These are phyloP conservation scores for Actinernus sp. DNA, from an alignment of 92 coral and sea anemone genomes.

Conservation along the genomic window DNA sequence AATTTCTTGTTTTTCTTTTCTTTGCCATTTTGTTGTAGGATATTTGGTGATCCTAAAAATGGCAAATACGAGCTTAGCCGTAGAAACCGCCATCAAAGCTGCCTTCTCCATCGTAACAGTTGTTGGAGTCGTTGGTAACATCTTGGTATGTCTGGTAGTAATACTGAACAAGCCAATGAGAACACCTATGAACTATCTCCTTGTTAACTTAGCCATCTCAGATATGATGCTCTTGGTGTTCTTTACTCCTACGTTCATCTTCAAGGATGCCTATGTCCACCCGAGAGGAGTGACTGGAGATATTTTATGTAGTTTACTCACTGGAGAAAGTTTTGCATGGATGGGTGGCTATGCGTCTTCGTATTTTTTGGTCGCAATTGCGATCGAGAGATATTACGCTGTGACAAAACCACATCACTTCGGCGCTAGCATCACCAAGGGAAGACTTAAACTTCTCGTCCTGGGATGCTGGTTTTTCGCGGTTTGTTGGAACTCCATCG, in stretches of 20 bases:
- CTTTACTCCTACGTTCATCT: slow-evolving; percentile 57
- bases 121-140: slow-evolving; percentile 51
- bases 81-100: slow-evolving; percentile 6
- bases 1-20: too few relatives aligned
- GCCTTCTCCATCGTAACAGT: slow-evolving; percentile 51
- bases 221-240: slow-evolving; percentile 60
- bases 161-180: slow-evolving; percentile 57
- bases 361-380: slow-evolving; percentile 64
- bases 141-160: slow-evolving; percentile 52
- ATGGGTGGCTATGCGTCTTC: slow-evolving; percentile 70
- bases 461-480: slow-evolving; percentile 45
- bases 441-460: slow-evolving; percentile 27
- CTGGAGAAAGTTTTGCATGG: slow-evolving; percentile 71
- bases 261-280: slow-evolving; percentile 48
- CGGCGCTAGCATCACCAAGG: slow-evolving; percentile 14
- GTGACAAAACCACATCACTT: slow-evolving; percentile 41
- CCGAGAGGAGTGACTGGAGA: slow-evolving; percentile 56
- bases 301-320: slow-evolving; percentile 33
- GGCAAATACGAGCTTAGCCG: neutral
- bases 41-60: too few relatives aligned
- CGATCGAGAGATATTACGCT: slow-evolving; percentile 65
- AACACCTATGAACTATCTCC: slow-evolving; percentile 70
- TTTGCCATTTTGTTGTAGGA: too few relatives aligned
- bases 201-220: slow-evolving; percentile 61
- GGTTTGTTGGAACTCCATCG: slow-evolving; percentile 24